A percentile compares a stretch with the other conserved stretches of the same genome.
phyloP scores from a whole-genome alignment of 2,113 vertebrate genomes.

The Turnix velox region DNA sequence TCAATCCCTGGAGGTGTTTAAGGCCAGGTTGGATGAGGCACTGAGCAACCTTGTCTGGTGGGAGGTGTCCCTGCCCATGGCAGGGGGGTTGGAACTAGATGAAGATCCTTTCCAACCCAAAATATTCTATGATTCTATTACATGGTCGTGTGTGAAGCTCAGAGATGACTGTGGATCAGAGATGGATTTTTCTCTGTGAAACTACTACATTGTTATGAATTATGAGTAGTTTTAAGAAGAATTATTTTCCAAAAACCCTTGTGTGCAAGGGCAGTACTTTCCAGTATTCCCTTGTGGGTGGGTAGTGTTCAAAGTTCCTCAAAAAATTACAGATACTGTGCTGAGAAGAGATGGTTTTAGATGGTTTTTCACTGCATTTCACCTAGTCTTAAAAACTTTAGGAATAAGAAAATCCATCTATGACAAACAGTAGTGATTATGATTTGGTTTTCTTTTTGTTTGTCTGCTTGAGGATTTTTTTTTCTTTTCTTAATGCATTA shows the following conservation, averaged over 20 bases:
- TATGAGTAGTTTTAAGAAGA: neutral
- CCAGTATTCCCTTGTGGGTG: accelerated
- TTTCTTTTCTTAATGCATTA: neutral
- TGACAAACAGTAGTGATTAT: neutral
- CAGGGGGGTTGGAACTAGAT: too few species aligned
- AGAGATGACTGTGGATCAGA: too few species aligned
- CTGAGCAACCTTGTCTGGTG: too few species aligned
- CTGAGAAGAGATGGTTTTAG: accelerated
- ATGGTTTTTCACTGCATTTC: neutral
- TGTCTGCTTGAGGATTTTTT: too few species aligned
- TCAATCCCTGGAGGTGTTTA: too few species aligned
- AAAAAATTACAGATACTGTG: neutral
- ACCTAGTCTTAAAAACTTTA: neutral
- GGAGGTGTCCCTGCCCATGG: too few species aligned
- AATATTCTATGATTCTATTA: too few species aligned
- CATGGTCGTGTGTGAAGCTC: accelerated
- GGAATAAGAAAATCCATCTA: neutral
- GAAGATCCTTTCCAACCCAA: too few species aligned
- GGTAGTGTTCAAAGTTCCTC: neutral
- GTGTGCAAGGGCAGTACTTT: neutral
- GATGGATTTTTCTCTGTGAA: neutral
- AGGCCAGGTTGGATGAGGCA: too few species aligned
- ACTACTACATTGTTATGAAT: neutral
- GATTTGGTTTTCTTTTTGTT: neutral
- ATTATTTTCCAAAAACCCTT: accelerated